phyloP scores from a whole-genome alignment of 1,140 invertebrate genomes.

The Tetramorium parvispinum region DNA sequence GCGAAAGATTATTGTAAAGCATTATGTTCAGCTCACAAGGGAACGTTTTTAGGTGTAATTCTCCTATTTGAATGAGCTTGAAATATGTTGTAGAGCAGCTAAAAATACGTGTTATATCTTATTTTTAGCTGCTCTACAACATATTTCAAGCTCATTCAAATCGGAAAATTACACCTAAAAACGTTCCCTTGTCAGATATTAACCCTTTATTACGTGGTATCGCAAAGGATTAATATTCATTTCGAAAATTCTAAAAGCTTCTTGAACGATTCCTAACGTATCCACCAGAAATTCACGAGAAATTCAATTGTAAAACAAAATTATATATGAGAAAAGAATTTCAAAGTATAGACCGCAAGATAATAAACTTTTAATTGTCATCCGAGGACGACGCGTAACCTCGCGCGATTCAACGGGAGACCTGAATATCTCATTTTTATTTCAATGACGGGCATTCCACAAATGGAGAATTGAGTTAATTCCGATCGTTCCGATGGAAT shows the following conservation, averaged over 20 bases:
- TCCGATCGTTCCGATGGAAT: neutral
- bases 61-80: too few species aligned
- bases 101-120: too few species aligned
- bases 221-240: neutral
- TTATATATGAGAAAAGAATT: neutral
- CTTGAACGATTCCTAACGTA: neutral
- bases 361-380: neutral
- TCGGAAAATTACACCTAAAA: too few species aligned
- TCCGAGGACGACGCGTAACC: neutral
- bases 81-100: too few species aligned
- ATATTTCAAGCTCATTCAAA: too few species aligned
- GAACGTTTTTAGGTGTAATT: too few species aligned
- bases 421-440: neutral
- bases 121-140: too few species aligned
- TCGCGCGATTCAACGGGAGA: neutral
- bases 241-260: neutral
- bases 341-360: neutral
- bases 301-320: neutral
- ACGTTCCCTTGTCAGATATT: too few species aligned
- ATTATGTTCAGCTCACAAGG: neutral
- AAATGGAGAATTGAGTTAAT: neutral
- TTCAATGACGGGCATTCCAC: neutral
- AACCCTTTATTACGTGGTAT: too few species aligned
- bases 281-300: neutral
- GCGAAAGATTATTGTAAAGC: neutral